These are phyloP conservation scores for Dolomedes plantarius DNA, from an alignment of 2,888 invertebrate species.

Conservation along the genomic window DNA sequence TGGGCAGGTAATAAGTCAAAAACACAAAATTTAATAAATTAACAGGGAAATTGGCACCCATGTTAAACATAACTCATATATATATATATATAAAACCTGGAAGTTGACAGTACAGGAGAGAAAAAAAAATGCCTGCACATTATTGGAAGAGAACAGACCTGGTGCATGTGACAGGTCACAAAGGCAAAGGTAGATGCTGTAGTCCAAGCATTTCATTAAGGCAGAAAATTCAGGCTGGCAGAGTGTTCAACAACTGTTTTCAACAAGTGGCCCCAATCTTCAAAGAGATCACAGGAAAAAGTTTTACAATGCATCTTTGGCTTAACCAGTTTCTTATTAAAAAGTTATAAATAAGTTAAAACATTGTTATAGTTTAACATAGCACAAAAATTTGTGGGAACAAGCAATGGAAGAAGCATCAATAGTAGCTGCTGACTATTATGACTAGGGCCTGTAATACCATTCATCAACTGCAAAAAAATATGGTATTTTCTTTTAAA, in stretches of 20 bases:
- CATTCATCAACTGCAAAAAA: constrained; percentile 63
- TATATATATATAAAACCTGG: too few relatives aligned
- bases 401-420: constrained; percentile 70
- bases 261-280: constrained; percentile 73
- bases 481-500: constrained; percentile 40
- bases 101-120: constrained; percentile 65
- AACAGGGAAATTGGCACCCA: constrained; percentile 73
- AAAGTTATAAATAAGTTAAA: constrained; percentile 70
- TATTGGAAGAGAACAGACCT: constrained; percentile 69
- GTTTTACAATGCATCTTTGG: constrained; percentile 70
- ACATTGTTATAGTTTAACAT: constrained; percentile 69
- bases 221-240: constrained; percentile 72
- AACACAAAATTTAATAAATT: constrained; percentile 72
- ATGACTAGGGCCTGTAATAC: constrained; percentile 70
- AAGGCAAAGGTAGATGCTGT: constrained; percentile 66
- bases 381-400: constrained; percentile 65
- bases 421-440: constrained; percentile 67
- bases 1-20: constrained; percentile 56
- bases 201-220: constrained; percentile 69
- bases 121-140: constrained; percentile 60
- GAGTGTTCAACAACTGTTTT: constrained; percentile 71
- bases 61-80: constrained; percentile 70
- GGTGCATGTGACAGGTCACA: constrained; percentile 41
- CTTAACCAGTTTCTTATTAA: constrained; percentile 64
- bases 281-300: constrained; percentile 70